Evolutionary conservation across 1,140 invertebrate genomes (phyloP).

Genomic region (Mercenaria mercenaria): DNA sequence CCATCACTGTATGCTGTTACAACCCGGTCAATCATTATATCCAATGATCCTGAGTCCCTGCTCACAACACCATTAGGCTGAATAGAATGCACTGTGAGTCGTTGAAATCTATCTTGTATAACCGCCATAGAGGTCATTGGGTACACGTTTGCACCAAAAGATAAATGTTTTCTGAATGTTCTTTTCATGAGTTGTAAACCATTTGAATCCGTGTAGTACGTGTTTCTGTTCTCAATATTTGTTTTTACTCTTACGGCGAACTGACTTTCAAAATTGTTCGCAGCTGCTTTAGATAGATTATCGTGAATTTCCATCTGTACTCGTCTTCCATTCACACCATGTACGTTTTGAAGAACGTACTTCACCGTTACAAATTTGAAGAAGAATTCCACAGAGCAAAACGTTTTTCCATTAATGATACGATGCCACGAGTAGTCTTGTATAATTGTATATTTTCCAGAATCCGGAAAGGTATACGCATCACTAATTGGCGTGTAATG

Average conservation of each 20-base stretch:
- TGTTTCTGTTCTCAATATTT: conserved; percentile 88
- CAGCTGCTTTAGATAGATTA: not conserved
- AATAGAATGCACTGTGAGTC: conserved; percentile 92
- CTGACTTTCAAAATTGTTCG: conserved; percentile 2
- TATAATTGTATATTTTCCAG: not conserved
- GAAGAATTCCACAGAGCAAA: not conserved
- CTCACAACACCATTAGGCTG: conserved; percentile 94
- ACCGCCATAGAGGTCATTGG: conserved; percentile 94
- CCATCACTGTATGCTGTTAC: conserved; percentile 77
- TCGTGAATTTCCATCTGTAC: not conserved
- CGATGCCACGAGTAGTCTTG: not conserved
- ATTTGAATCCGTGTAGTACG: conserved; percentile 96
- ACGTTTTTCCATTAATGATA: not conserved
- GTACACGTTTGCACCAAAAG: conserved; percentile 95
- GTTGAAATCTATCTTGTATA: conserved; percentile 90
- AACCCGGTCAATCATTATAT: conserved; percentile 94
- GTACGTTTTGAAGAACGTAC: not conserved
- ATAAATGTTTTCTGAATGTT: conserved; percentile 89
- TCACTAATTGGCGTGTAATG: not conserved
- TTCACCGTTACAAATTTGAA: not conserved
- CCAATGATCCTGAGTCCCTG: conserved; percentile 92
- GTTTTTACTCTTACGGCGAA: conserved; percentile 95
- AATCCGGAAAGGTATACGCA: not conserved
- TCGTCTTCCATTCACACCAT: not conserved
- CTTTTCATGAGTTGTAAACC: conserved; percentile 91